Base-by-base conservation (phyloP, 2,888 invertebrate genomes). In the Teleiodes luculella region DNA sequence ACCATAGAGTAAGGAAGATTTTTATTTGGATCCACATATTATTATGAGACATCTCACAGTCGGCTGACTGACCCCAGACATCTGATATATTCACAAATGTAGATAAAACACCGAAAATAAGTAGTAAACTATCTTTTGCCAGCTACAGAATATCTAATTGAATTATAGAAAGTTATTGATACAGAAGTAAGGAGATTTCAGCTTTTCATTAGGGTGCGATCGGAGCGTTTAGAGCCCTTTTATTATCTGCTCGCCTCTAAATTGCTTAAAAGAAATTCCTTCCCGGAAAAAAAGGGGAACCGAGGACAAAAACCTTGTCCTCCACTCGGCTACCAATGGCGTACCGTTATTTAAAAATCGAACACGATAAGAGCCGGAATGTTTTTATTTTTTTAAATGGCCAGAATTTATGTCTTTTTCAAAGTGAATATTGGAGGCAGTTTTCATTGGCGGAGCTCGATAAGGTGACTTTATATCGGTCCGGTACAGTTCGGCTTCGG, bases 201-300 rank as follows among this genome's bases (percentile, higher is more conserved):
- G 84, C 80, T 86, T 89, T 89, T 88, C 89, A 89, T 89, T 88
- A 88, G 83, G 83, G 87, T 76, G 81, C 82, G 80, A 86, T 86
- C 76, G 80, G 69, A 77, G 81, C 87, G 86, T 84, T 90, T 88
- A 89, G 86, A 86, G 88, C 87, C 90, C 86, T 88, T 90, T 90
- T 90, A 90, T 90, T 90, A 90, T 90, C 89, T 86, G 74, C 84
- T 83, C 80, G 84, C 78, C 82, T 88, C 78, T 86, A 86, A 90
- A 90, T 90, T 90, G 85, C 85, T 83, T 75, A 89, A 89, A 86
- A 87, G 84, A 86, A 90, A 85, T 85, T 84, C 79, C 77, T 79
- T 75, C 80, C 79, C 74, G 74, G 71, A 75, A 78, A 83, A 83
- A 85, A 86, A 80, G 81, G 83, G 85, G 83, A 78, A 78, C 75